These are phyloP conservation scores for Corella eumyota DNA, from an alignment of 23 tunicate genomes.

Conservation along the genomic window DNA sequence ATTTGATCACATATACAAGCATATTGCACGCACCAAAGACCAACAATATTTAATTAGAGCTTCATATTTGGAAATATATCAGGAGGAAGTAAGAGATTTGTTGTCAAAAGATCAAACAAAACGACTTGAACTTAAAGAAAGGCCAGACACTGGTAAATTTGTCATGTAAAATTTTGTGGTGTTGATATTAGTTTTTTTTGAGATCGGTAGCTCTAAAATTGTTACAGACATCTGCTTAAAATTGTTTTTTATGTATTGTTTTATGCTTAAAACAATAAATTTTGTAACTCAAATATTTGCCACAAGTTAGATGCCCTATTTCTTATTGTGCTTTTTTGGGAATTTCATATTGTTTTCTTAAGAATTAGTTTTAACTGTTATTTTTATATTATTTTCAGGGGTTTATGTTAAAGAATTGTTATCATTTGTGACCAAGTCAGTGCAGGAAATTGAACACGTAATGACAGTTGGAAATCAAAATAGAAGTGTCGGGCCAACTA, in stretches of 20 bases:
- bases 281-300: too few species aligned
- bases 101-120: constrained; percentile 89
- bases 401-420: constrained; percentile 87
- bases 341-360: too few species aligned
- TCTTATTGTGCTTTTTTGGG: too few species aligned
- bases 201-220: too few species aligned
- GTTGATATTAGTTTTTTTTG: too few species aligned
- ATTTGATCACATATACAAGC: constrained; percentile 92
- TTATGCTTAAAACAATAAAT: too few species aligned
- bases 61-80: constrained; percentile 91
- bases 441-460: constrained; percentile 96
- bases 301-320: too few species aligned
- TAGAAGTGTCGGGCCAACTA: constrained; percentile 92
- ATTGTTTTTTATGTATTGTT: too few species aligned
- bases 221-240: too few species aligned
- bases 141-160: constrained; percentile 83
- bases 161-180: background rate
- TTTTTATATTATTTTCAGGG: constrained; percentile 36
- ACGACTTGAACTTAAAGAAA: constrained; percentile 78
- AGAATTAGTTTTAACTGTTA: too few species aligned
- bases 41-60: constrained; percentile 91
- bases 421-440: constrained; percentile 90
- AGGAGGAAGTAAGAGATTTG: constrained; percentile 86
- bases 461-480: constrained; percentile 98
- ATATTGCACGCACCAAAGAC: constrained; percentile 92